These are phyloP conservation scores for Diadegma fenestrale DNA, from an alignment of 2,888 invertebrate species.

Conservation along the genomic window DNA sequence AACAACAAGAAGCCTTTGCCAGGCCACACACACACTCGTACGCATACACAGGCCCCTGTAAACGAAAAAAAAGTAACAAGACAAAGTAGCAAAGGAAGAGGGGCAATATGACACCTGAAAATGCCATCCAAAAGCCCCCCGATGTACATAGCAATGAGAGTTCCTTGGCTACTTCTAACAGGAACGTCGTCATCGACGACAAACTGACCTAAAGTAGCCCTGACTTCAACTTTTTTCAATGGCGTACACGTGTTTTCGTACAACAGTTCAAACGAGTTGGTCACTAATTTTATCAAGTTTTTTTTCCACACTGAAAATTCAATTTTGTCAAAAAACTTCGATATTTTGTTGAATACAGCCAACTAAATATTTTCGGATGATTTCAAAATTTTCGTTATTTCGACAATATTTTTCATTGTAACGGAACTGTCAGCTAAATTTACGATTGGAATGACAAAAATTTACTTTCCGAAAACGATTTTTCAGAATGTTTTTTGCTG, in stretches of 20 bases:
- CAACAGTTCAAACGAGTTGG: neutral
- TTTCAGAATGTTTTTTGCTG: too few relatives aligned
- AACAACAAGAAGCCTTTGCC: slow-evolving; percentile 34
- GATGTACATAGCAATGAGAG: neutral
- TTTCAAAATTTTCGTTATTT: too few relatives aligned
- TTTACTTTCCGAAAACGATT: too few relatives aligned
- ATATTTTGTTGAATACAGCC: too few relatives aligned
- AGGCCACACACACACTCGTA: slow-evolving; percentile 19
- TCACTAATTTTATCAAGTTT: neutral
- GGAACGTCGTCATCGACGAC: slow-evolving; percentile 34
- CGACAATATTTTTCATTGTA: too few relatives aligned
- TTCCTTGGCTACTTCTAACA: slow-evolving; percentile 2
- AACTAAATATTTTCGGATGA: too few relatives aligned
- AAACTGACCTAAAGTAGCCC: slow-evolving; percentile 39
- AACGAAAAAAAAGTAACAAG: slow-evolving; percentile 12
- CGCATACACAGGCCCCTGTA: slow-evolving; percentile 7
- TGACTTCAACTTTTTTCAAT: slow-evolving; percentile 24
- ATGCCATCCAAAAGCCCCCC: slow-evolving; percentile 75
- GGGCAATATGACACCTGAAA: slow-evolving; percentile 74
- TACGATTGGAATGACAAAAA: too few relatives aligned
- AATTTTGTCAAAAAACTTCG: too few relatives aligned
- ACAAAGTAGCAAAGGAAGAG: slow-evolving; percentile 65
- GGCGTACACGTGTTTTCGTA: slow-evolving; percentile 19
- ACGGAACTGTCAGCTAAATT: too few relatives aligned
- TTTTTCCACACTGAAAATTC: too few relatives aligned